Evolutionary conservation across 2,888 invertebrate species (phyloP), one percentile per base, ranked within the genome.

Genomic region (Athripsodes cinereus): DNA sequence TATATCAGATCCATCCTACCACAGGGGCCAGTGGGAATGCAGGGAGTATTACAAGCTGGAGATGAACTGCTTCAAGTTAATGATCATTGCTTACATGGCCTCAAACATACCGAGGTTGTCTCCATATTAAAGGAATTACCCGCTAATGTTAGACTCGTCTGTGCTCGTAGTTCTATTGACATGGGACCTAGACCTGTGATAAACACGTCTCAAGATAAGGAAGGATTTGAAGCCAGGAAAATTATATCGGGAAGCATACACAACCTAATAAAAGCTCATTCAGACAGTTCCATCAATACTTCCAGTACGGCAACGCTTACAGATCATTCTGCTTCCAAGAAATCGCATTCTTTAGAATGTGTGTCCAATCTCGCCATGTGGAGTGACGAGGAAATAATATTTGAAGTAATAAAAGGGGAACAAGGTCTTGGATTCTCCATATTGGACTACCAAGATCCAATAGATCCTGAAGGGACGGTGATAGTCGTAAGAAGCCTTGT

Each of bases 341-440:
- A 87, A 68, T 95, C 96, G n/a, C 85, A 93, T 53, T 97, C 97
- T 2, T 76, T 98, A 64, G 98, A 98, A 79, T 95, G 94, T 65
- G 83, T 96, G 49, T 93, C 95, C 1, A 95, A 96, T 11, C 75
- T 98, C 68, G 97, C 97, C 44, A 91, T 97, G 86, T 99, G 98
- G 98, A 92, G 91, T 68, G 90, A 90, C 62, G 93, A 94, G 68
- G 89, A 96, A 62, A 92, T 96, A 66, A 87, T 91, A 67, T 89
- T 99, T 63, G 88, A 94, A 71, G 83, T 99, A 63, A 81, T 87
- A 59, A 99, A 99, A 79, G 93, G 92, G 65, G 96, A 96, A 70
- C 86, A 92, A 68, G 99, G 99, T 53, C 86, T 99, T 62, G 99
- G 99, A 63, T 99, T 99, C 81, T 96, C 96, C 66, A 96, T 99